Conservation (phyloP, 1,140 invertebrate genomes). For the Macrobrachium rosenbergii region DNA sequence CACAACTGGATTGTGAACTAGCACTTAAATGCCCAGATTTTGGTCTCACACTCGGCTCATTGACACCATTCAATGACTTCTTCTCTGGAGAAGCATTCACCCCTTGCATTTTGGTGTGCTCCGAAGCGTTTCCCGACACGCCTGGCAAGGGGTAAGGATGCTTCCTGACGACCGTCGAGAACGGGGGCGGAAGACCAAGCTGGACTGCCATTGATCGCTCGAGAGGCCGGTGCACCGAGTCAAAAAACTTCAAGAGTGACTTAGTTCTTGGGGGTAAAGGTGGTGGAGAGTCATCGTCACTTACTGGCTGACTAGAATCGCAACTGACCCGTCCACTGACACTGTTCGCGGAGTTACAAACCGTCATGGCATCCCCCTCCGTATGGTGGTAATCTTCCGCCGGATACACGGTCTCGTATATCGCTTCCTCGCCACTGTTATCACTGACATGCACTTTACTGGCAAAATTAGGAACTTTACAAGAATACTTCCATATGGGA, state of each 20-base stretch:
- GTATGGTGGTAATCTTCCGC: constrained; percentile 57
- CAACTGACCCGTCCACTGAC: constrained; percentile 31
- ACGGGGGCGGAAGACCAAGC: constrained; percentile 35
- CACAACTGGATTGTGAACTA: constrained; percentile 53
- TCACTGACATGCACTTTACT: constrained; percentile 33
- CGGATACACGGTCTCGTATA: constrained; percentile 70
- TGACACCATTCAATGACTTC: constrained; percentile 25
- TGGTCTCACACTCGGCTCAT: constrained; percentile 65
- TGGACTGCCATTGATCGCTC: constrained; percentile 70
- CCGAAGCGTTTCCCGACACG: constrained; percentile 15
- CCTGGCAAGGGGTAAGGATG: constrained; percentile 45
- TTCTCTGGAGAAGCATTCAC: constrained; percentile 7
- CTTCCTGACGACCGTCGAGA: constrained; percentile 52
- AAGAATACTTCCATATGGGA: constrained; percentile 69
- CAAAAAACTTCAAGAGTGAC: constrained; percentile 59
- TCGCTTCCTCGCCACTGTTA: constrained; percentile 65
- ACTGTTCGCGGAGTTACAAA: background rate
- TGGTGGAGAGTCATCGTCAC: constrained; percentile 68
- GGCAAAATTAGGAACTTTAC: constrained; percentile 58
- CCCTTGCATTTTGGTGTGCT: background rate
- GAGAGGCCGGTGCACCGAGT: constrained; percentile 69
- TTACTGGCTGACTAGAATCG: constrained; percentile 28
- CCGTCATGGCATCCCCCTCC: constrained; percentile 8
- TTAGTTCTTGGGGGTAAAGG: constrained; percentile 70
- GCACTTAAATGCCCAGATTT: constrained; percentile 54